Evolutionary conservation across 1,140 invertebrate species (phyloP).

Genomic region (Antheraea mylitta): DNA sequence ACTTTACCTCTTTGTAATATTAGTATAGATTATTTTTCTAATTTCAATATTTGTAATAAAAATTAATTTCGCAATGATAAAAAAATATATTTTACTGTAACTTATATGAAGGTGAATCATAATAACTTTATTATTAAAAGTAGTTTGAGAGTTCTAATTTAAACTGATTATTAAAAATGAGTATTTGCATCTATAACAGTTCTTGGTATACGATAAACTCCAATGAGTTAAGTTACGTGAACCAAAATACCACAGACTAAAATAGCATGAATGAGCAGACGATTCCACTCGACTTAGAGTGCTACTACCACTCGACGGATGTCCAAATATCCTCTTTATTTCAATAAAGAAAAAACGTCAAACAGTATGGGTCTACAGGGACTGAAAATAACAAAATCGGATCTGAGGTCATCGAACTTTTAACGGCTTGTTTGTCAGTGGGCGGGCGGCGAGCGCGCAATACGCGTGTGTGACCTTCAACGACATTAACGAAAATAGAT

Average conservation of each 20-base stretch:
- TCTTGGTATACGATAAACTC: neutral
- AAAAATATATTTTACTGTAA: too few relatives aligned
- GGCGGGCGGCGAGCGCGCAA: conserved; percentile 56
- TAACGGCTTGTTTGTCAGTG: conserved; percentile 52
- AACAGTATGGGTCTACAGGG: neutral
- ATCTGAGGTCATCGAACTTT: conserved; percentile 37
- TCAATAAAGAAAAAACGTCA: neutral
- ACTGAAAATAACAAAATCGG: conserved; percentile 13
- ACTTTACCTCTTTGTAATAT: too few relatives aligned
- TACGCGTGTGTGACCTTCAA: conserved; percentile 51
- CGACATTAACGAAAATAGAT: conserved; percentile 45
- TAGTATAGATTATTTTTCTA: too few relatives aligned
- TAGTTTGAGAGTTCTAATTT: too few relatives aligned
- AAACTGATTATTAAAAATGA: too few relatives aligned
- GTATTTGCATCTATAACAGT: too few relatives aligned
- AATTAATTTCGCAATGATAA: too few relatives aligned
- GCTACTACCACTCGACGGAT: neutral
- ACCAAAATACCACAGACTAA: neutral
- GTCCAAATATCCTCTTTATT: neutral
- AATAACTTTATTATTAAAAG: too few relatives aligned
- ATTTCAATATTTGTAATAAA: too few relatives aligned
- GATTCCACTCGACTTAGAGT: neutral
- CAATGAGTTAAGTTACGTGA: neutral
- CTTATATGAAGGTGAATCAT: too few relatives aligned
- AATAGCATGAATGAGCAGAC: neutral